Conservation (phyloP, 1,140 invertebrate species). For the Bombus consobrinus region DNA sequence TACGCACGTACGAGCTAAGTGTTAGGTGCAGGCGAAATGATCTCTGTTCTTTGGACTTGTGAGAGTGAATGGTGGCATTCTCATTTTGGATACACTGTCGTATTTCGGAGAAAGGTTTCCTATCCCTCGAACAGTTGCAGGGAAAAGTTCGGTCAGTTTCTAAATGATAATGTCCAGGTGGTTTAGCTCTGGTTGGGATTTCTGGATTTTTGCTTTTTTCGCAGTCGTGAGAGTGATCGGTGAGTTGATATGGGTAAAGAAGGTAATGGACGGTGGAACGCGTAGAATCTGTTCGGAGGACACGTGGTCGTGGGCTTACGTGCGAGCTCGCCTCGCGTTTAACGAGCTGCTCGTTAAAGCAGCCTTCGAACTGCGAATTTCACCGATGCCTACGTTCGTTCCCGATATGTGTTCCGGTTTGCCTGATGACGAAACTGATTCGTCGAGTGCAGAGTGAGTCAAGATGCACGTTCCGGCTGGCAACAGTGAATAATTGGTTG, state of each 20-base stretch:
- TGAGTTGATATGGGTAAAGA: background rate
- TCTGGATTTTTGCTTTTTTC: background rate
- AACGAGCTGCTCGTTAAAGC: slow-evolving; percentile 10
- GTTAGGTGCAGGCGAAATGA: too few relatives aligned
- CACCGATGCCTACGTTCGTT: background rate
- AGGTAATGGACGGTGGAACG: background rate
- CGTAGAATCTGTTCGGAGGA: slow-evolving; percentile 12
- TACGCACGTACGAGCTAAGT: too few relatives aligned
- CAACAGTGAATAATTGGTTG: background rate
- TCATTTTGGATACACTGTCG: too few relatives aligned
- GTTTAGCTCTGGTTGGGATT: background rate
- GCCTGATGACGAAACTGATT: slow-evolving; percentile 10
- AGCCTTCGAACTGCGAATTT: background rate
- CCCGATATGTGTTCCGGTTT: background rate
- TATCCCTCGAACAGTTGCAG: too few relatives aligned
- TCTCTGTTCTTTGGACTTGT: too few relatives aligned
- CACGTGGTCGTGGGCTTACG: background rate
- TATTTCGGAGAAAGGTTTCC: too few relatives aligned
- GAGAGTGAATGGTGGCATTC: too few relatives aligned
- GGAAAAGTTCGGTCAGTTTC: too few relatives aligned
- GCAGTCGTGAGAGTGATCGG: background rate
- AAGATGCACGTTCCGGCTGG: background rate
- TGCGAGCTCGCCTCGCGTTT: background rate
- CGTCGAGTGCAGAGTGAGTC: background rate
- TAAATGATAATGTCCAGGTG: background rate